Conservation (phyloP, 2,888 invertebrate genomes). For the Megalurothrips usitatus region DNA sequence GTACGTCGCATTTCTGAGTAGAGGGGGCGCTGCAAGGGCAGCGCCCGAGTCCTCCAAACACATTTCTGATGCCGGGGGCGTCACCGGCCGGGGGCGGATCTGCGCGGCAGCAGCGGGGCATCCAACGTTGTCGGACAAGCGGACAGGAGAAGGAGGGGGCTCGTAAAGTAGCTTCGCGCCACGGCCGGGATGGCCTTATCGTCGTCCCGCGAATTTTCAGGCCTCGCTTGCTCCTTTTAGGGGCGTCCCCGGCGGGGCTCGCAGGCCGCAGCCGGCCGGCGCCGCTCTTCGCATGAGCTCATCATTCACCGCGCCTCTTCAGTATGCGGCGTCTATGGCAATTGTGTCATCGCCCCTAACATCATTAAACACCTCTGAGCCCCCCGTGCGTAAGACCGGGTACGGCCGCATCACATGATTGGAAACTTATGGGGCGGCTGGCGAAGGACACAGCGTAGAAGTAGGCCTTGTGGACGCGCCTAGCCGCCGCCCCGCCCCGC, state of each 20-base stretch:
- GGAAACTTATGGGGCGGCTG: not conserved
- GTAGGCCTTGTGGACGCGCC: not conserved
- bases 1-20: not conserved
- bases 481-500: not conserved
- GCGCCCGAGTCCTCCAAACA: not conserved
- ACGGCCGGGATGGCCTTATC: too few relatives aligned
- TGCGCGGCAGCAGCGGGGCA: not conserved
- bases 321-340: too few relatives aligned
- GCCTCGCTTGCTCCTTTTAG: too few relatives aligned
- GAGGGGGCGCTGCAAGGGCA: not conserved
- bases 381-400: not conserved
- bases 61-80: not conserved
- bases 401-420: not conserved
- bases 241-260: too few relatives aligned
- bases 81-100: not conserved
- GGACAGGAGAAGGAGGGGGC: not conserved
- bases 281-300: too few relatives aligned
- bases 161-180: not conserved
- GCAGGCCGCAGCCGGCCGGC: too few relatives aligned
- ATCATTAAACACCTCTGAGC: slow-evolving; percentile 5
- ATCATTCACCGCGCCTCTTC: too few relatives aligned
- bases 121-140: not conserved
- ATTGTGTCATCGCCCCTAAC: not conserved
- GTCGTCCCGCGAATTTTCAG: too few relatives aligned
- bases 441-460: too few relatives aligned